Base-by-base conservation (phyloP, 2,888 invertebrate species). In the Pristionchus japonicus region DNA sequence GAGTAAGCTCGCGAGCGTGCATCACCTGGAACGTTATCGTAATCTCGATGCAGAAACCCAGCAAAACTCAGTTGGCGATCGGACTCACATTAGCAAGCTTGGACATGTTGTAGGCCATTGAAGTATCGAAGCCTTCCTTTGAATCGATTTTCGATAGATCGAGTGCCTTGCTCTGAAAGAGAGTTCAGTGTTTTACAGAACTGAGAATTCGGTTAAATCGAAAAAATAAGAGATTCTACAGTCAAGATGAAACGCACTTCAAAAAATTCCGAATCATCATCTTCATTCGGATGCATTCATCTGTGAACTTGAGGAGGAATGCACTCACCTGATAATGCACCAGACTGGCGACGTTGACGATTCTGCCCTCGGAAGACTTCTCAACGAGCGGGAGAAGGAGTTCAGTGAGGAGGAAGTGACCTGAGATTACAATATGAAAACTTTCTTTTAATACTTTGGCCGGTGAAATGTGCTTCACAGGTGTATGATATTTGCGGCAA, bases 351-450 rank as follows among this genome's bases (percentile, higher is more conserved):
- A 98, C 97, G 95, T 97, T 98, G 0, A 98, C 96, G 85, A 98
- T 96, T 93, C 98, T 70, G 0, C 91, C 95, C 95, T 95, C 17
- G 6, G 95, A 95, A 13, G 95, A 94, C 83, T 93, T 93, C 94
- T 96, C 96, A 89, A 98, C 94, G 61, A 96, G 96, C 88, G 97
- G 97, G 95, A 98, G 95, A 88, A 98, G 95, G 91, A 97, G 95
- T 94, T 97, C 97, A 34, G 97, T 97, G 92, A 96, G 93, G 61
- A 95, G 90, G 89, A 95, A 95, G 37, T 93, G 94, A 57, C 93
- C 94, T 93, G 82, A 86, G 89, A 15, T 57, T 20, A 23, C 23
- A 61, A 20, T 43, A 43, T 64, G 64, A 3, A 27, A 9, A 31
- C 27, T n/a, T 11, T 3, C 2, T 23, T 64, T 7, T 4, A 64